Base-by-base conservation (phyloP, 2,888 invertebrate genomes). In the Lepetodrilus schrolli region DNA sequence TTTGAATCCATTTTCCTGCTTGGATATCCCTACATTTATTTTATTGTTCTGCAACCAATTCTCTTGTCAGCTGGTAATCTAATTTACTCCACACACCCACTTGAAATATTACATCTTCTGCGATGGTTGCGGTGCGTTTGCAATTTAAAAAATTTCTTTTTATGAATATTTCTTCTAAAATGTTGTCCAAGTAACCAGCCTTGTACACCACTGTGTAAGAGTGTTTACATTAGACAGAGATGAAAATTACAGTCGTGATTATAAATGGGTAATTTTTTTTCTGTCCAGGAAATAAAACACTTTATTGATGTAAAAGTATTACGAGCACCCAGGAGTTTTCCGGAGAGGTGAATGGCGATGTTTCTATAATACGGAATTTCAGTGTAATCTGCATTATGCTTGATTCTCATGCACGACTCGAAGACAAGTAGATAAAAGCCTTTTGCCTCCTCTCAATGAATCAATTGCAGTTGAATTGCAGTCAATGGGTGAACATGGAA, bases 391-490 rank as follows among this genome's bases (percentile, higher is more conserved):
- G 34, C 30, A 58, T 58, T 26, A 58, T 21, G 58, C 34, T 30
- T 34, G 13, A 43, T 58, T 43, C 43, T 43, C n/a, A n/a, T 26
- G 34, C 34, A 17, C 34, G 58, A 17, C n/a, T 17, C 4, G 58
- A n/a, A 7, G 47, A 37, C 68, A 26, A 68, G 68, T 68, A 68
- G 43, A 68, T 68, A 68, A 47, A 47, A 68, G 68, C 47, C 47
- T 68, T 21, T 47, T 68, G 68, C 30, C 47, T 8, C 47, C 68
- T 47, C 47, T 68, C 23, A 68, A 68, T 26, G 26, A 47, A 68
- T 68, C 68, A 68, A 68, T 68, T 43, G 47, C 8, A n/a, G 23
- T 47, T 68, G 58, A 68, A n/a, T 47, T 47, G 68, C 30, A 13
- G 23, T 47, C 23, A 30, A 3, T n/a, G 23, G 43, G 26, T 13